Conservation (phyloP, 2,888 invertebrate species). For the Atherix ibis region DNA sequence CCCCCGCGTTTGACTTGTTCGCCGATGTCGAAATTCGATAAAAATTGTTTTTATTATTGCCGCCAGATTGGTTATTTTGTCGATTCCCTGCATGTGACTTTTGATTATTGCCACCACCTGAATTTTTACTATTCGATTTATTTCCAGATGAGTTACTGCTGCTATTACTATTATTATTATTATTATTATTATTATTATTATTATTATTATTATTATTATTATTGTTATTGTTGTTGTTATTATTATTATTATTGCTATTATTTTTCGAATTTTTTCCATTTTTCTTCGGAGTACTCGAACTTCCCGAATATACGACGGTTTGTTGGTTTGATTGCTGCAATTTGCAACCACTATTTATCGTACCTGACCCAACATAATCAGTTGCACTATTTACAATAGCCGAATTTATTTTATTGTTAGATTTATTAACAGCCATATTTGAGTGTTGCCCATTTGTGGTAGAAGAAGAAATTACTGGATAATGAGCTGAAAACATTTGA, state of each 20-base stretch:
- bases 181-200: constrained; percentile 11
- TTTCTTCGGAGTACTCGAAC: constrained; percentile 18
- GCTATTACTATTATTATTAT: constrained; percentile 15
- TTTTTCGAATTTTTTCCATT: constrained; percentile 14
- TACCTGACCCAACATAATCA: not conserved
- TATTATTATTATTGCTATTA: too few relatives aligned
- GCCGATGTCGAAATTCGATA: constrained; percentile 23
- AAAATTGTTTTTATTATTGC: constrained; percentile 23
- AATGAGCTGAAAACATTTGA: constrained; percentile 28
- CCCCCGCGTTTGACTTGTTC: constrained; percentile 10
- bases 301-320: constrained; percentile 24
- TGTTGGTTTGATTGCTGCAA: constrained; percentile 24
- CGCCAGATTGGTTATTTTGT: constrained; percentile 5
- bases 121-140: constrained; percentile 9
- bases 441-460: constrained; percentile 18
- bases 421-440: constrained; percentile 7
- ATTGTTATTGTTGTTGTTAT: constrained; percentile 15
- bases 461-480: constrained; percentile 27
- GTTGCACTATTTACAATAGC: not conserved
- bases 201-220: constrained; percentile 12
- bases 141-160: constrained; percentile 15
- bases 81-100: constrained; percentile 7
- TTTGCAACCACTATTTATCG: constrained; percentile 7
- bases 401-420: constrained; percentile 6
- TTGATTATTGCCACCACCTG: not conserved